phyloP scores from a whole-genome alignment of 2,113 vertebrate species.

The Casuarius casuarius region DNA sequence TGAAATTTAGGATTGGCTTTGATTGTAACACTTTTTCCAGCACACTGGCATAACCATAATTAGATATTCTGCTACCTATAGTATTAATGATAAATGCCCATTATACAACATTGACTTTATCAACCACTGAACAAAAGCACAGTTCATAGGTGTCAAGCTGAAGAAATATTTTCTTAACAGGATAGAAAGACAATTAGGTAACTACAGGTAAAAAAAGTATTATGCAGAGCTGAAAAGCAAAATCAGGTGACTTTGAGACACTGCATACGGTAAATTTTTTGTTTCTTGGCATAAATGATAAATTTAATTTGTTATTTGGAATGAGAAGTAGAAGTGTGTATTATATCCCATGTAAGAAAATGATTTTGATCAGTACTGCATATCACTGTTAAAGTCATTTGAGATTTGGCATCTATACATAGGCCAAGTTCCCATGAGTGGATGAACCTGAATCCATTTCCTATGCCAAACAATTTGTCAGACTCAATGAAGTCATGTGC shows the following conservation, averaged over 20 bases:
- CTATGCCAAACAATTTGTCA: background rate
- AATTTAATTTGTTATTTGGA: background rate
- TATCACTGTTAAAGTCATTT: background rate
- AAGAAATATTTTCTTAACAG: background rate
- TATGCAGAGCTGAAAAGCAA: background rate
- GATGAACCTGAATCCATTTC: background rate
- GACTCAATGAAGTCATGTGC: background rate
- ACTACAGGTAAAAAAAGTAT: background rate
- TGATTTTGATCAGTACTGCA: background rate
- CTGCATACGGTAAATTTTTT: background rate
- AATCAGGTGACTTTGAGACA: background rate
- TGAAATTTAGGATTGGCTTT: background rate
- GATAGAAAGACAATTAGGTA: slow-evolving; percentile 9
- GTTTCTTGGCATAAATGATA: background rate
- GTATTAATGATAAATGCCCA: background rate
- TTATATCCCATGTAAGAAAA: background rate
- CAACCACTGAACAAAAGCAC: slow-evolving; percentile 5
- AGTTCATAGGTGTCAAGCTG: background rate
- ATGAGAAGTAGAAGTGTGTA: background rate
- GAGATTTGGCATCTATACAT: background rate
- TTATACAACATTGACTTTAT: background rate
- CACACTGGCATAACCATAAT: background rate
- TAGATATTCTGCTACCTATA: background rate
- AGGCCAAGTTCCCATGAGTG: background rate
- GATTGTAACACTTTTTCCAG: background rate